phyloP scores from a whole-genome alignment of 2,888 invertebrate species.

The Teinopalpus imperialis region DNA sequence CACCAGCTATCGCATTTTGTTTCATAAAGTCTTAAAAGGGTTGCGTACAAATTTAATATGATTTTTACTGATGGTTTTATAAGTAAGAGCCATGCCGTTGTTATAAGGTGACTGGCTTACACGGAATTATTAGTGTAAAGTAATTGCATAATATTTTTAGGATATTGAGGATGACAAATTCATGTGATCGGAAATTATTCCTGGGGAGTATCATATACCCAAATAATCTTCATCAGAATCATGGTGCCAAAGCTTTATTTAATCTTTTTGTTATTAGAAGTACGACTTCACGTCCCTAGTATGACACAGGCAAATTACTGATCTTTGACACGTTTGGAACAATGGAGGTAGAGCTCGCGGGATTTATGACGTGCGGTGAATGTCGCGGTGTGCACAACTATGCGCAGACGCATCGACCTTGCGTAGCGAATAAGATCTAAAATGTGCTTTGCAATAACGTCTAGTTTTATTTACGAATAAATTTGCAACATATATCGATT shows the following conservation, averaged over 20 bases:
- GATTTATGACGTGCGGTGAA: conserved; percentile 47
- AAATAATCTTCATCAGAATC: no score
- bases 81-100: no score
- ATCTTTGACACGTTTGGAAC: conserved; percentile 77
- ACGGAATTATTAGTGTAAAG: no score
- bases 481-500: background rate
- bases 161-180: no score
- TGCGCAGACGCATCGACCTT: conserved; percentile 48
- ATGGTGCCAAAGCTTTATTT: background rate
- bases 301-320: conserved; percentile 76
- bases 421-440: conserved; percentile 31
- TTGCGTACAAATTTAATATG: no score
- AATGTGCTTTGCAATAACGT: conserved; percentile 30
- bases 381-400: conserved; percentile 44
- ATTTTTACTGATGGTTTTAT: no score
- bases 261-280: background rate
- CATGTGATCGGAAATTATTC: no score
- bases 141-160: no score
- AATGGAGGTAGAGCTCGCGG: conserved; percentile 60
- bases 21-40: no score
- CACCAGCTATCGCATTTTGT: no score
- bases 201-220: no score
- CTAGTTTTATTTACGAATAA: background rate
- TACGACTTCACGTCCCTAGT: conserved; percentile 37
- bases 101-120: no score